Base-by-base conservation (phyloP, 2,113 vertebrate species). In the Larimichthys polyactis region DNA sequence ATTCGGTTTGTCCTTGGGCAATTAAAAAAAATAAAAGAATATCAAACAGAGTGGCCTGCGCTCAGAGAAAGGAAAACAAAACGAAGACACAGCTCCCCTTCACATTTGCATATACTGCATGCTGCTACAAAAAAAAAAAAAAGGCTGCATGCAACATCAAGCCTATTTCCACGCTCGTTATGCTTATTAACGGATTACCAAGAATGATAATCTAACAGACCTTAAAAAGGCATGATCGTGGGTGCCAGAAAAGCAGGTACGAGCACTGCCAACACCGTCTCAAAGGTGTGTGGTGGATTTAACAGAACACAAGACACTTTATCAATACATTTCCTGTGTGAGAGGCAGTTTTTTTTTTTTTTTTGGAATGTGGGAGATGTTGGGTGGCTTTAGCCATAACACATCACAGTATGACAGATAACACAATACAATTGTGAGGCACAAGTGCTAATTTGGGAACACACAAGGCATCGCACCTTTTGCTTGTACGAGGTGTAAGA, bases 171-270 rank as follows among this genome's bases (percentile, higher is more conserved):
- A 83, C 75, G 67, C 69, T 70, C 75, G 75, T 59, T 71, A 71
- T 70, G 69, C 71, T 57, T 83, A 71, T 81, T 82, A 73, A 80
- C 44, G 70, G 73, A 89, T 91, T 84, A 86, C 64, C 55, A 55
- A 54, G 77, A 78, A 79, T 71, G 58, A 87, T 78, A 68, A 91
- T 83, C 58, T 63, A 54, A 65, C 55, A 71, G 59, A 82, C 36
- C 81, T 84, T 68, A 74, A 75, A 79, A 78, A 78, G 46, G 22
- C 65, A 46, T 5, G 17, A 71, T 32, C 0, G 55, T 65, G 60
- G 64, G 66, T 36, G 76, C 71, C 54, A 60, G 68, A 36, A 72
- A 75, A 71, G 78, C 17, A 14, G 29, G 46, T 64, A 46, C 1
- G 2, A 63, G 32, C 49, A 6, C 20, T 79, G 75, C 82, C 84